Evolutionary conservation across 2,888 invertebrate genomes (phyloP).

Genomic region (Ophion slaviceki): DNA sequence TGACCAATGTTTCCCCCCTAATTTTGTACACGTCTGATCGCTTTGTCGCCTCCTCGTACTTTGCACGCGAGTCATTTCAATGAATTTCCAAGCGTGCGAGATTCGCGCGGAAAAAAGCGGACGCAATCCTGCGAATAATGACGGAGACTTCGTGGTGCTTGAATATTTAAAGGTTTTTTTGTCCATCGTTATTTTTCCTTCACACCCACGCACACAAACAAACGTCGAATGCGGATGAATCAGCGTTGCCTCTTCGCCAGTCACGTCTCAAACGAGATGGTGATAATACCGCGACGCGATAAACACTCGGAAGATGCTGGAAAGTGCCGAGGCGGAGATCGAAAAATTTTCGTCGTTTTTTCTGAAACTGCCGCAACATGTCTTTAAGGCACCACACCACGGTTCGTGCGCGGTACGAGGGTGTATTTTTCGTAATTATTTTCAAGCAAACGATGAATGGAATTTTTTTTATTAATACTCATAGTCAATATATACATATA

Average conservation of each 20-base stretch:
- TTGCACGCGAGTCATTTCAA: background rate
- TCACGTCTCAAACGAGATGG: constrained; percentile 36
- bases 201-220: background rate
- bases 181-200: background rate
- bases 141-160: background rate
- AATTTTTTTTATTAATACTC: no score
- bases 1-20: background rate
- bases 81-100: background rate
- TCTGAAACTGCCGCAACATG: constrained; percentile 21
- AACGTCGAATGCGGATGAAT: background rate
- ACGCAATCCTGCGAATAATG: background rate
- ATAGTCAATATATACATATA: no score
- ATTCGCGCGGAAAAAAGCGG: background rate
- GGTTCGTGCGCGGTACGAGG: no score
- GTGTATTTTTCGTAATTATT: no score
- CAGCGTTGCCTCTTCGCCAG: constrained; percentile 23
- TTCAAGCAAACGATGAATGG: no score
- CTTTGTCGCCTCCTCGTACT: background rate
- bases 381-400: no score
- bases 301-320: constrained; percentile 19
- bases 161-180: background rate
- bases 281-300: constrained; percentile 28
- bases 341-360: constrained; percentile 26
- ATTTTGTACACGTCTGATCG: background rate
- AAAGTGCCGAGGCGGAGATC: constrained; percentile 49